phyloP scores from a whole-genome alignment of 2,113 vertebrate genomes.

The Clarias macrocephalus region DNA sequence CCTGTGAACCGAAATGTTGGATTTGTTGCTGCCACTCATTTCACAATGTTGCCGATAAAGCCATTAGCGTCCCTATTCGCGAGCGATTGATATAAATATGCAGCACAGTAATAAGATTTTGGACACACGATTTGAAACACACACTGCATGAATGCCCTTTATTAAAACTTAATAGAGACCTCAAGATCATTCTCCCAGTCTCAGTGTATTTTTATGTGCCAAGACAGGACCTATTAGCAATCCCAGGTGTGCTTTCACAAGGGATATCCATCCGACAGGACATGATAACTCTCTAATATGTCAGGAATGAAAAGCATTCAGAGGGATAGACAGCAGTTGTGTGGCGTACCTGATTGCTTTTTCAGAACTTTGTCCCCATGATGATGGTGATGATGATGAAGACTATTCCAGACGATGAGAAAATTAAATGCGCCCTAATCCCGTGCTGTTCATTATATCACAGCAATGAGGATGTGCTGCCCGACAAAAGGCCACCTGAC shows the following conservation, averaged over 20 bases:
- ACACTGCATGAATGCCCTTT: slow-evolving; percentile 26
- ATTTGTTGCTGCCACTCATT: slow-evolving; percentile 31
- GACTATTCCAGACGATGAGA: slow-evolving; percentile 40
- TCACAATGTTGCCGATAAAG: slow-evolving; percentile 6
- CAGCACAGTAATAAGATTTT: background rate
- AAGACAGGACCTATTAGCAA: background rate
- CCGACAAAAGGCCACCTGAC: background rate
- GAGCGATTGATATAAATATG: slow-evolving; percentile 15
- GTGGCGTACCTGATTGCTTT: slow-evolving; percentile 40
- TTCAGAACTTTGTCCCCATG: slow-evolving; percentile 34
- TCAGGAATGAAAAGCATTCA: background rate
- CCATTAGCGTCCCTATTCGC: slow-evolving; percentile 21
- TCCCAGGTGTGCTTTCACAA: background rate
- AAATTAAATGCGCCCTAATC: slow-evolving; percentile 49
- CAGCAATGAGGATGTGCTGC: slow-evolving; percentile 22
- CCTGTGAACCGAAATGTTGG: slow-evolving; percentile 43
- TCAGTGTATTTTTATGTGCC: background rate
- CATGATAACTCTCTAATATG: background rate
- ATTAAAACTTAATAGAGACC: slow-evolving; percentile 8
- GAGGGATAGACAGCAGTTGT: background rate
- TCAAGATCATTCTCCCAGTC: slow-evolving; percentile 18
- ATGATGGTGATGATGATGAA: slow-evolving; percentile 30
- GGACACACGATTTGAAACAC: background rate
- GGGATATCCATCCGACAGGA: background rate
- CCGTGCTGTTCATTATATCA: slow-evolving; percentile 2